These are phyloP conservation scores for Oscheius sp. DNA, from an alignment of 2,888 invertebrate genomes.

Conservation along the genomic window DNA sequence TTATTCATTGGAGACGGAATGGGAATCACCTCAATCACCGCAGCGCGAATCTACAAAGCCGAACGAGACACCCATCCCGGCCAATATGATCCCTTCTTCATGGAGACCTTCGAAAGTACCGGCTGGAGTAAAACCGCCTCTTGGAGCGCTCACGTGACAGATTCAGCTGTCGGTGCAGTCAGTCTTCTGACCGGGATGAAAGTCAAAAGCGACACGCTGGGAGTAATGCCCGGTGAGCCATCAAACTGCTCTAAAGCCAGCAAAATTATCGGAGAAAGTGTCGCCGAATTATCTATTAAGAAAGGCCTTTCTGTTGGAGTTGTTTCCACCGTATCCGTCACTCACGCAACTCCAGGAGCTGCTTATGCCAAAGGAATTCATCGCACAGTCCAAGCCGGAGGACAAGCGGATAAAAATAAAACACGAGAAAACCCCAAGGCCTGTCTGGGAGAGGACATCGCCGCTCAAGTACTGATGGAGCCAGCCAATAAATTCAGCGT, in stretches of 20 bases:
- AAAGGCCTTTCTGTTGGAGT: not conserved
- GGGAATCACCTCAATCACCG: constrained; percentile 1
- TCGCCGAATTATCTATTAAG: not conserved
- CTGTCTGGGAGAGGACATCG: constrained; percentile 1
- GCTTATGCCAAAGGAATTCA: not conserved
- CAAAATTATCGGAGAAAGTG: not conserved
- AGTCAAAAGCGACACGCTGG: not conserved
- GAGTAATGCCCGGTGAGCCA: not conserved
- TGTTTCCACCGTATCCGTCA: not conserved
- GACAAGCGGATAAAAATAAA: not conserved
- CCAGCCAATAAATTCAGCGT: constrained; percentile 14
- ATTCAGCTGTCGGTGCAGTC: constrained; percentile 13
- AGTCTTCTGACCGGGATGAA: not conserved
- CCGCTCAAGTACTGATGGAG: not conserved
- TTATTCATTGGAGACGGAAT: constrained; percentile 18
- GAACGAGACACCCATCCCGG: not conserved
- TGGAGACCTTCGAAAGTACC: not conserved
- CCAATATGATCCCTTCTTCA: not conserved
- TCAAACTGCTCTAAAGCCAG: not conserved
- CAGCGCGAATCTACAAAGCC: not conserved
- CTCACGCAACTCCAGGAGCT: not conserved
- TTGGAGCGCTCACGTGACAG: not conserved
- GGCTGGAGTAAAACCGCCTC: not conserved
- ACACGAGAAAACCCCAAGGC: not conserved
- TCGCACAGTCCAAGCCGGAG: not conserved